Base-by-base conservation (phyloP, 1,140 invertebrate species). In the Drepana arcuata region DNA sequence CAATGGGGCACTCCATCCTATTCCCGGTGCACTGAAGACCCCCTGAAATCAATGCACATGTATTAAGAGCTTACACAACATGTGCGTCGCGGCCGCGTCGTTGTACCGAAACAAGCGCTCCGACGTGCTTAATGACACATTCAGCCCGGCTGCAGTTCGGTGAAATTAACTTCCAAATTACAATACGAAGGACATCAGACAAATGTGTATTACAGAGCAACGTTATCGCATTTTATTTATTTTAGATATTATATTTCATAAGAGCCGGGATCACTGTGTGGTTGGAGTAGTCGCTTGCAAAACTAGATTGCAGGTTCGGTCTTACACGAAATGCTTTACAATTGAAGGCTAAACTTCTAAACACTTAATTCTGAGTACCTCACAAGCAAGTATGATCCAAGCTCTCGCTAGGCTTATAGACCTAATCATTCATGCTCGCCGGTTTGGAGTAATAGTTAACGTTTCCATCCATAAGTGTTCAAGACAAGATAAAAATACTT, bases 1-100 rank as follows among this genome's bases (percentile, higher is more conserved):
- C n/a, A n/a, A n/a, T n/a, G n/a, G n/a, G n/a, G n/a, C n/a, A n/a
- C n/a, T n/a, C n/a, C n/a, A n/a, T 21, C 18, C 36, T 52, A 41
- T 34, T 40, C 41, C 41, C 28, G 15, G 27, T 25, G 37, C 25
- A 43, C 48, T 56, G 48, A 58, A 60, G 48, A 39, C 34, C 25
- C 16, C 40, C 47, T 56, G 34, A 48, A 62, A 66, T 56, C 37
- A 55, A 56, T 64, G 47, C 43, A 50, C 41, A 62, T 59, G 44
- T 38, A 56, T 57, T 45, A 59, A 57, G 28, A 41, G 41, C 40
- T 60, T 63, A 34, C 42, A 57, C 46, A 60, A 56, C 38, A 24
- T 47, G 25, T 46, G 44, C 42, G 40, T 47, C 42, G 34, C 27
- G 25, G 46, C 50, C 41, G 4, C 9, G 18, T 21, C n/a, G n/a